These are phyloP conservation scores for Dryobates pubescens DNA, from an alignment of 2,797 vertebrate genomes.

Conservation along the genomic window DNA sequence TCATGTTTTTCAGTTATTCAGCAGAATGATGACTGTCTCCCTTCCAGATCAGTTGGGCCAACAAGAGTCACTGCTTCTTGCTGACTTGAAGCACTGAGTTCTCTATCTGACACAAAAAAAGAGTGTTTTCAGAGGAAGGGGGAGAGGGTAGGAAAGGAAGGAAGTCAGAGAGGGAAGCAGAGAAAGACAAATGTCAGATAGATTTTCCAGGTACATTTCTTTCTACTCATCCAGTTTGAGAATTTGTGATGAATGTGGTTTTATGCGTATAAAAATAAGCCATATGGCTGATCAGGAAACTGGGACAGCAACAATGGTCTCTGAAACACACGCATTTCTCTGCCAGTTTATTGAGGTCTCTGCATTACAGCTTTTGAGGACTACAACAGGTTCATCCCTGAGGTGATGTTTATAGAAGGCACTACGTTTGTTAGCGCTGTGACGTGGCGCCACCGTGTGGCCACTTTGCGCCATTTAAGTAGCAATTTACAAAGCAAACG, in stretches of 20 bases:
- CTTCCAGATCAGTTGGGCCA: not conserved
- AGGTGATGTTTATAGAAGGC: not conserved
- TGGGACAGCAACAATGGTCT: not conserved
- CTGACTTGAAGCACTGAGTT: not conserved
- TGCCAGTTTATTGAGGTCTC: not conserved
- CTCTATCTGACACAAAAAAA: not conserved
- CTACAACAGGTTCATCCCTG: fast-evolving
- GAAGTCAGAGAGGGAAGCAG: not conserved
- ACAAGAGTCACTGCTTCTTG: not conserved
- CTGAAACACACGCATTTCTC: not conserved
- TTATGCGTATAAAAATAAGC: not conserved
- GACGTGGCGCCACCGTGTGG: slow-evolving; percentile 70
- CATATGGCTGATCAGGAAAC: not conserved
- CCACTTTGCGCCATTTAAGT: not conserved
- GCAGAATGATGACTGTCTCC: not conserved
- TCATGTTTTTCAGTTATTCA: not conserved
- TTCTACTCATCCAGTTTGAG: not conserved
- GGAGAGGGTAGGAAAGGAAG: not conserved
- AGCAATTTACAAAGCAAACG: fast-evolving
- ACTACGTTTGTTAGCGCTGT: slow-evolving; percentile 18
- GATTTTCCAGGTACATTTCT: not conserved
- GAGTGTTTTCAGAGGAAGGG: not conserved
- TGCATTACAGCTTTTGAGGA: not conserved
- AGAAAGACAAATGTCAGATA: not conserved
- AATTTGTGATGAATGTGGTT: not conserved